A percentile compares a stretch with the other conserved stretches of the same genome.
Evolutionary conservation across 2,113 vertebrate genomes (phyloP).

Genomic region (Archilochus colubris): DNA sequence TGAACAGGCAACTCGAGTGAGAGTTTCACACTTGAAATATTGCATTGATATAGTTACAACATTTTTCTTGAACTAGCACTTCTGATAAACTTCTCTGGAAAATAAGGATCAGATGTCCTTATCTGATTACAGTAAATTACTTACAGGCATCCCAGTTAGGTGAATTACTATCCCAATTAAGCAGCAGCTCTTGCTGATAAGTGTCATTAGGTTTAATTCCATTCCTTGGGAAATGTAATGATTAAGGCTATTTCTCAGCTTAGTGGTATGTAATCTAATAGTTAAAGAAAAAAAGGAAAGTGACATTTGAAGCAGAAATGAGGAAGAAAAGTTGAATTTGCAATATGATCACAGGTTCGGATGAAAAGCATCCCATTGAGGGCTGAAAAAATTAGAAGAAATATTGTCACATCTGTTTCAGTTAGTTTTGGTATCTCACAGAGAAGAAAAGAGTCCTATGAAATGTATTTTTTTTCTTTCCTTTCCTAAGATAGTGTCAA

Average conservation of each 20-base stretch:
- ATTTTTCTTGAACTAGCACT: slow-evolving; percentile 14
- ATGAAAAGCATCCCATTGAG: neutral
- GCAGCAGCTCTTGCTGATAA: slow-evolving; percentile 57
- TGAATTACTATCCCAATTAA: slow-evolving; percentile 67
- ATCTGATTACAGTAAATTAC: slow-evolving; percentile 67
- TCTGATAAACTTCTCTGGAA: slow-evolving; percentile 41
- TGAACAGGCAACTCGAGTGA: neutral
- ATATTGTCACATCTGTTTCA: neutral
- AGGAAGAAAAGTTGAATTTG: neutral
- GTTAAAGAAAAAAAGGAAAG: neutral
- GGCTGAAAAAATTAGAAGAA: neutral
- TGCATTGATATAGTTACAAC: neutral
- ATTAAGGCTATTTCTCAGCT: slow-evolving; percentile 54
- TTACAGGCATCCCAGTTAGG: slow-evolving; percentile 63
- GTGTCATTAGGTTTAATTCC: slow-evolving; percentile 68
- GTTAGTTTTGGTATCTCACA: neutral
- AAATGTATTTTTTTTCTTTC: neutral
- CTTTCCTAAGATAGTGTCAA: neutral
- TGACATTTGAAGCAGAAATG: neutral
- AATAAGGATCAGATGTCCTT: slow-evolving; percentile 55
- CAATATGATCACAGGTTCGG: neutral
- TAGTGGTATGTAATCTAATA: slow-evolving; percentile 31
- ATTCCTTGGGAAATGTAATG: slow-evolving; percentile 53
- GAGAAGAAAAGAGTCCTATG: neutral
- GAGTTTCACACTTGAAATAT: neutral